These are phyloP conservation scores for Nasua narica DNA, from an alignment of 2,797 vertebrate genomes.

Conservation along the genomic window DNA sequence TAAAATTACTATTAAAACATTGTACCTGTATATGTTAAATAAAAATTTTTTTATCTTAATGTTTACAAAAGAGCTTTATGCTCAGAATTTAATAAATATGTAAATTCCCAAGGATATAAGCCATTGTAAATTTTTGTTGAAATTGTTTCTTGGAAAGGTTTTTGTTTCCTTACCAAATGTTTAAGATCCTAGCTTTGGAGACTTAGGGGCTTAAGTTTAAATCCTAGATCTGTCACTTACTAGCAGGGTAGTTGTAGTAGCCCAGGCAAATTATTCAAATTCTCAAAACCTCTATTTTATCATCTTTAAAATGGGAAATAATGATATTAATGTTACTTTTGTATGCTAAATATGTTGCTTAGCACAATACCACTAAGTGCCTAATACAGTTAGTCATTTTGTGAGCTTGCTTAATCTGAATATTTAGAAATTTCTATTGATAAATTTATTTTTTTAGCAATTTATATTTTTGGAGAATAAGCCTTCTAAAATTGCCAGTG, in stretches of 20 bases:
- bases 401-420: background rate
- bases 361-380: background rate
- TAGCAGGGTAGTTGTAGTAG: background rate
- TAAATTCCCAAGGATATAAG: background rate
- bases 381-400: background rate
- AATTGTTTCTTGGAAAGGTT: constrained; percentile 13
- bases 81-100: background rate
- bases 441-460: background rate
- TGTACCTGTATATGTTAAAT: background rate
- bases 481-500: background rate
- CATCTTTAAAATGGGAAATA: background rate
- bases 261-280: background rate
- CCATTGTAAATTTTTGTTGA: background rate
- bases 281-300: background rate
- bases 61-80: background rate
- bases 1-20: background rate
- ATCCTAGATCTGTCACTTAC: background rate
- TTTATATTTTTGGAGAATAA: constrained; percentile 19
- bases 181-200: background rate
- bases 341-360: background rate
- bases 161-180: constrained; percentile 19
- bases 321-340: background rate
- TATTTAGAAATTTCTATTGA: constrained; percentile 18
- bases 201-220: background rate
- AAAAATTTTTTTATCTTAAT: background rate